Evolutionary conservation across 2,888 invertebrate species (phyloP), one percentile per base, ranked within the genome.

Genomic region (Tenodera sinensis): DNA sequence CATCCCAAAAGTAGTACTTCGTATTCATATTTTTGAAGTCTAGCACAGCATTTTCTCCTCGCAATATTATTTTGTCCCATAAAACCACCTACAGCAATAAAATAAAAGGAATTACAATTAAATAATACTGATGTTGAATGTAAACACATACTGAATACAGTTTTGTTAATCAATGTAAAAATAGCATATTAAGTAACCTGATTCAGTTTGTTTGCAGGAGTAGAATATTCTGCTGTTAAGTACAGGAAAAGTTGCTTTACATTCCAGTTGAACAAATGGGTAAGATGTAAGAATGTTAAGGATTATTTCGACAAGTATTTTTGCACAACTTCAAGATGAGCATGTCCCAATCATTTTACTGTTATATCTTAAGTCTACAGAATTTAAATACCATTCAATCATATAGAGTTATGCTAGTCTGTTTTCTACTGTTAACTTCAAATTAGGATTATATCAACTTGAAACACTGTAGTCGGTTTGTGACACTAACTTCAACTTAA

Each of bases 1-100:
- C 99, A 95, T 99, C 99, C 98, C 99, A 98, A 94, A 99, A 99
- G 93, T 99, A 99, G 94, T 99, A 99, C 93, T 99, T 99, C 2
- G 98, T 98, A 93, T 99, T 98, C 95, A 98, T 97, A 92, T 98
- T 98, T 93, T 98, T 97, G 92, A 98, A 98, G 93, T 98, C 97
- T 90, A 99, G 93, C 15, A 97, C 94, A n/a, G 99, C 96, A 94
- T 98, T 98, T 93, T 99, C 98, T 88, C 98, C 98, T 92, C 99
- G 95, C 89, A 97, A 94, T 89, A 99, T 97, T 91, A 99, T 99
- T 94, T 99, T 99, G 93, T 99, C 99, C 99, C 99, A 99, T 30
- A 99, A 94, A 1, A 99, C 98, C 91, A 99, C 98, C 95, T 95
- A 91, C 2, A 92, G 92, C n/a, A 82, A 82, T 34, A 71, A 83